These are phyloP conservation scores for Ptilorrhoa leucosticta DNA, from an alignment of 2,113 vertebrate genomes.

Conservation along the genomic window DNA sequence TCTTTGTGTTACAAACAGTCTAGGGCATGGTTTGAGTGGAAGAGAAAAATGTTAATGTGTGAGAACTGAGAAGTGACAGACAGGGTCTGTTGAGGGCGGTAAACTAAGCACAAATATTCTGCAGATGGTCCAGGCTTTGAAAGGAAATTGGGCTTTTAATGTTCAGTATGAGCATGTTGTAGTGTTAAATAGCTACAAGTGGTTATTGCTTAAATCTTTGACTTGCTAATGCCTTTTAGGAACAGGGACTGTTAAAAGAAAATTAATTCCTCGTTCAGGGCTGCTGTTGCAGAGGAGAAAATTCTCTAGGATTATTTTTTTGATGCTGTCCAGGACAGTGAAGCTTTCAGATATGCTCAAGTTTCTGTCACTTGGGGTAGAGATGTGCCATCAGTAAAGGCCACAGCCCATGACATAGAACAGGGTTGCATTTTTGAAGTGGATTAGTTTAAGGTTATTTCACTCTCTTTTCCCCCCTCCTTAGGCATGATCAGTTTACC, in stretches of 20 bases:
- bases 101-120: background rate
- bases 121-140: too few relatives aligned
- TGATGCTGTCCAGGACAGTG: background rate
- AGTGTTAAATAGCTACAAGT: background rate
- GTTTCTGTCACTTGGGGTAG: slow-evolving; percentile 6
- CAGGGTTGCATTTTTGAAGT: background rate
- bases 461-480: background rate
- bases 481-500: slow-evolving; percentile 21
- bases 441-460: background rate
- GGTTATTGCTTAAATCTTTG: background rate
- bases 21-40: background rate
- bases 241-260: background rate
- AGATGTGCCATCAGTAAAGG: background rate
- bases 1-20: background rate
- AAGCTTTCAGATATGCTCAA: slow-evolving; percentile 23
- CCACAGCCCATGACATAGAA: background rate
- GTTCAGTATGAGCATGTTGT: background rate
- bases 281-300: slow-evolving; percentile 8
- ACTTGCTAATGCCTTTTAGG: background rate
- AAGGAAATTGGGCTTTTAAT: background rate
- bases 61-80: background rate
- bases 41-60: background rate
- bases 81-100: background rate
- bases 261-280: background rate
- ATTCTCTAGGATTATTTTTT: background rate